These are phyloP conservation scores for Platerodrilus igneus DNA, from an alignment of 2,888 invertebrate genomes.

Conservation along the genomic window DNA sequence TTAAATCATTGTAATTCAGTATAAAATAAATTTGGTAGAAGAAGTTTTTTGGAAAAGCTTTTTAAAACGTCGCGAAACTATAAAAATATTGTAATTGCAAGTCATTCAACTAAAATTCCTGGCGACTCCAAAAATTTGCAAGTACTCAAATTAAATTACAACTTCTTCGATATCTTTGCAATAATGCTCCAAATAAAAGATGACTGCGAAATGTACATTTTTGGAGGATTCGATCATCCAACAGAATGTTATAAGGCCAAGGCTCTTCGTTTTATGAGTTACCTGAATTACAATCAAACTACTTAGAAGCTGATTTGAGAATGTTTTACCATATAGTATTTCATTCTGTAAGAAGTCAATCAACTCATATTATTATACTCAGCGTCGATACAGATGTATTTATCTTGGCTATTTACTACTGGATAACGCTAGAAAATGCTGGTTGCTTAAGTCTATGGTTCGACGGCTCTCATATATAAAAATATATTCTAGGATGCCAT, in stretches of 20 bases:
- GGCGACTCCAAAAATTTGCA: no score
- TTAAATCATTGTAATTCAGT: no score
- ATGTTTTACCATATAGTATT: conserved; percentile 31
- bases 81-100: no score
- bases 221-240: conserved; percentile 20
- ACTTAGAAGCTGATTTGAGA: conserved; percentile 29
- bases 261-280: conserved; percentile 26
- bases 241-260: conserved; percentile 23
- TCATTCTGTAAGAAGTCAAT: conserved; percentile 26
- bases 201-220: no score
- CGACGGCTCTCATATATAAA: no score
- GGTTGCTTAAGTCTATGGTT: conserved; percentile 23
- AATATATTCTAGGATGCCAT: conserved; percentile 28
- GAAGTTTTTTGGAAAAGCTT: no score
- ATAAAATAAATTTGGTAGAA: no score
- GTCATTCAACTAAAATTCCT: no score
- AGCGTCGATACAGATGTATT: conserved; percentile 32
- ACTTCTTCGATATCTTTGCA: no score
- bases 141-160: no score
- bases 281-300: conserved; percentile 28
- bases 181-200: no score
- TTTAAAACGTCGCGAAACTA: no score
- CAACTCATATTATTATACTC: conserved; percentile 25
- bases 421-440: conserved; percentile 19
- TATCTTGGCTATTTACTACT: conserved; percentile 29